Evolutionary conservation across 1,140 invertebrate species (phyloP), one percentile per base, ranked within the genome.

Genomic region (Ptiloglossa arizonensis): DNA sequence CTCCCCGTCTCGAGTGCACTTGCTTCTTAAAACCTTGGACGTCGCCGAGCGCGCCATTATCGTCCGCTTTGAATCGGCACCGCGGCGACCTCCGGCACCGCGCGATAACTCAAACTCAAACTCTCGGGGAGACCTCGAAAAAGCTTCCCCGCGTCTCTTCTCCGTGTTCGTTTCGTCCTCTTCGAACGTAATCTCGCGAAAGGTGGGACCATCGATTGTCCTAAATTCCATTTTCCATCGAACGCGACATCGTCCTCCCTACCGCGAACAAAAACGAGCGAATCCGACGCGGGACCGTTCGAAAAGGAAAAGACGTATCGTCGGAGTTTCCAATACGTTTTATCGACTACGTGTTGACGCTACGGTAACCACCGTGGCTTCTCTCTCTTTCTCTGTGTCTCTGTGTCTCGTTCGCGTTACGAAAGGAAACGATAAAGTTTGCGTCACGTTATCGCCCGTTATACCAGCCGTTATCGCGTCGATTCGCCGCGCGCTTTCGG

Each of bases 171-270:
- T 1, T 27, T 15, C 5, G 9, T 44, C n/a, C 8, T 1, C 32
- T 24, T 54, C 24, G 52, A 8, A 9, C n/a, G 46, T 1, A 2
- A 2, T 35, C 11, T 29, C n/a, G 15, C 67, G n/a, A 70, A 29
- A n/a, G n/a, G 19, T 0, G 15, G 17, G 29, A 17, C 17, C 60
- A 19, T 56, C 48, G 62, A 67, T 57, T 44, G 27, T 27, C 19
- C 19, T 38, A 19, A 44, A 56, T 74, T 74, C 48, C 48, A 41
- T n/a, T 64, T 54, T 41, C 71, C 9, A 73, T 73, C 71, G 22
- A 27, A 5, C 27, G n/a, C 50, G n/a, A 56, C n/a, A 52, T 27
- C 24, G 35, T 67, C 41, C 32, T 73, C 38, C 3, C 2, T n/a
- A n/a, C n/a, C 3, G 48, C 63, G 11, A 15, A n/a, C 46, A 35